Evolutionary conservation across 2,113 vertebrate genomes (phyloP).

Genomic region (Megaceryle torquata): DNA sequence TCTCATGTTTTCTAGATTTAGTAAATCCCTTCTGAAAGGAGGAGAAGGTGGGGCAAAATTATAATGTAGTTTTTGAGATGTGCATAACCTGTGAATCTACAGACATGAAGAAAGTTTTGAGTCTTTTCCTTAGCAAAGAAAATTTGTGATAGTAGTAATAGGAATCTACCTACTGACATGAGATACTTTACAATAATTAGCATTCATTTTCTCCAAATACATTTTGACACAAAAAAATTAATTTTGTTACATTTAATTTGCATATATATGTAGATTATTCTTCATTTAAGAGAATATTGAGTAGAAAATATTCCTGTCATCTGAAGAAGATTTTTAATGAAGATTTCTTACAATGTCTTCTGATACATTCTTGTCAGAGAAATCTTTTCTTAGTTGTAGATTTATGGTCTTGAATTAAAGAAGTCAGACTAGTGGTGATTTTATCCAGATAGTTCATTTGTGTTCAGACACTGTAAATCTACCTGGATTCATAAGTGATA

Average conservation of each 20-base stretch:
- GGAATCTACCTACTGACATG: neutral
- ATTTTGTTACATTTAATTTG: neutral
- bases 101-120: neutral
- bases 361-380: neutral
- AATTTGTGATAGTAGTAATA: neutral
- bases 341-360: neutral
- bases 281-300: neutral
- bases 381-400: neutral
- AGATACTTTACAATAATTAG: neutral
- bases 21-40: neutral
- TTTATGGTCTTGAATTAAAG: neutral
- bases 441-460: neutral
- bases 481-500: neutral
- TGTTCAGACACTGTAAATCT: neutral
- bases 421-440: neutral
- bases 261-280: neutral
- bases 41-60: neutral
- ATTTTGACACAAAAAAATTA: neutral
- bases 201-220: neutral
- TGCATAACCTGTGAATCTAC: neutral
- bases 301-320: neutral
- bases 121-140: neutral
- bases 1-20: neutral
- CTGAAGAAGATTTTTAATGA: neutral
- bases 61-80: neutral